Percentiles rank a stretch among this genome's conserved stretches.
Conservation (phyloP, 2,797 vertebrate genomes). For the Pseudochirops corinnae region DNA sequence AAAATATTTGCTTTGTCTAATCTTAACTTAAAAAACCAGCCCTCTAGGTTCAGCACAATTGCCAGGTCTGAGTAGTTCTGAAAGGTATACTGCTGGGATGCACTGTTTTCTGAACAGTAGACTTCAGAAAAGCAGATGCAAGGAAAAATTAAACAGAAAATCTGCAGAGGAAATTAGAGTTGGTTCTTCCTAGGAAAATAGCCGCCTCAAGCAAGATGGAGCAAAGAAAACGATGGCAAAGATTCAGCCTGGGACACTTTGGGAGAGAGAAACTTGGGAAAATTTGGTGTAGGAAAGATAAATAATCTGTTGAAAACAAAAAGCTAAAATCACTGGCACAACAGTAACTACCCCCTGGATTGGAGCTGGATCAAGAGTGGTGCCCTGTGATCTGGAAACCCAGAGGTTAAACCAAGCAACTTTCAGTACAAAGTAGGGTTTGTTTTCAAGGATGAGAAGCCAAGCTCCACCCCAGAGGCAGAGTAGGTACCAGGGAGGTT, state of each 20-base stretch:
- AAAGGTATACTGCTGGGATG: not conserved
- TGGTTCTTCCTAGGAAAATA: slow-evolving; percentile 48
- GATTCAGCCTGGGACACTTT: slow-evolving; percentile 14
- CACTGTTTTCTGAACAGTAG: slow-evolving; percentile 8
- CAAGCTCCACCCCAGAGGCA: not conserved
- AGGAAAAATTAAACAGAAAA: slow-evolving; percentile 16
- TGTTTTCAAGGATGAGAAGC: not conserved
- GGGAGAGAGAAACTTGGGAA: slow-evolving; percentile 57
- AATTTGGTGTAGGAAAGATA: not conserved
- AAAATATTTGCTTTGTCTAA: not conserved
- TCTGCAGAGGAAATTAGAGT: accelerated
- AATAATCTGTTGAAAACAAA: slow-evolving; percentile 39
- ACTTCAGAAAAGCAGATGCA: slow-evolving; percentile 29
- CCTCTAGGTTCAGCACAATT: slow-evolving; percentile 27
- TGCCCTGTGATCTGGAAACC: slow-evolving; percentile 51
- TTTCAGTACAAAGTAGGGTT: not conserved
- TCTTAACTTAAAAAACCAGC: not conserved
- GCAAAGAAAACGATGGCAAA: not conserved
- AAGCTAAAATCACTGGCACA: slow-evolving; percentile 36
- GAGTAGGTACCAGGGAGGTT: not conserved
- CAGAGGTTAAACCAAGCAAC: not conserved
- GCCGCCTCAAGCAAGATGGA: not conserved
- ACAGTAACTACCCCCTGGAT: slow-evolving; percentile 17
- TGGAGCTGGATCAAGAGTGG: slow-evolving; percentile 27
- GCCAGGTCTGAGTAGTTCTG: not conserved